A percentile compares a stretch with the other conserved stretches of the same genome.
These are phyloP conservation scores for Danio kyathit DNA, from an alignment of 2,797 vertebrate genomes.

Conservation along the genomic window DNA sequence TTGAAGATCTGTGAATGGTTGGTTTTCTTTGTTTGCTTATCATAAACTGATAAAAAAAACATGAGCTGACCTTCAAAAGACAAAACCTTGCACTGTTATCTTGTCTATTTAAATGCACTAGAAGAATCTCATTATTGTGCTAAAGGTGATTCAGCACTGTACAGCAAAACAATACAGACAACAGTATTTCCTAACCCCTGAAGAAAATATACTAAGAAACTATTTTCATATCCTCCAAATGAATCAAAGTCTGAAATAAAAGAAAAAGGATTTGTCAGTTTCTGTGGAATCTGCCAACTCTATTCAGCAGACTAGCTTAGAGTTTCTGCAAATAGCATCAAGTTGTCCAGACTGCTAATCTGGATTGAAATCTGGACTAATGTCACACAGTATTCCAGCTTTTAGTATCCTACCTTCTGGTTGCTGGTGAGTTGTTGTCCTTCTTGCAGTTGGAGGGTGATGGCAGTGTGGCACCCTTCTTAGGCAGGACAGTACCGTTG, in stretches of 20 bases:
- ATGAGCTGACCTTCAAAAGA: conserved; percentile 15
- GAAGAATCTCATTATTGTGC: neutral
- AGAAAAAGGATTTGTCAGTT: neutral
- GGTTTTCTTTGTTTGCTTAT: neutral
- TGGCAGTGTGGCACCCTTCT: conserved; percentile 91
- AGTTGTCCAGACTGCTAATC: neutral
- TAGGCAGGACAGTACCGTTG: conserved; percentile 95
- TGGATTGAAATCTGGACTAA: neutral
- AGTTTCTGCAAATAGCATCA: neutral
- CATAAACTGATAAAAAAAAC: neutral
- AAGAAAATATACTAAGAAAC: neutral
- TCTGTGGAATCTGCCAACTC: neutral
- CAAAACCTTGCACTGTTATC: conserved; percentile 21
- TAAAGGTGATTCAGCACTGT: neutral
- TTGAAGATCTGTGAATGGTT: neutral
- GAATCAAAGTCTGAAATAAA: neutral
- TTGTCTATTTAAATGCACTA: conserved; percentile 4
- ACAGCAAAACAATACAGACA: neutral
- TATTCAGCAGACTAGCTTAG: neutral
- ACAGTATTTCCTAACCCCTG: neutral
- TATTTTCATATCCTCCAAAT: neutral
- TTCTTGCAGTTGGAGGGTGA: conserved; percentile 93
- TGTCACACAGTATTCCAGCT: neutral
- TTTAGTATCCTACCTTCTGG: conserved; percentile 84
- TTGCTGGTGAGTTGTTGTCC: conserved; percentile 80